Evolutionary conservation across 1,140 invertebrate genomes (phyloP).

Genomic region (Papilio dardanus): DNA sequence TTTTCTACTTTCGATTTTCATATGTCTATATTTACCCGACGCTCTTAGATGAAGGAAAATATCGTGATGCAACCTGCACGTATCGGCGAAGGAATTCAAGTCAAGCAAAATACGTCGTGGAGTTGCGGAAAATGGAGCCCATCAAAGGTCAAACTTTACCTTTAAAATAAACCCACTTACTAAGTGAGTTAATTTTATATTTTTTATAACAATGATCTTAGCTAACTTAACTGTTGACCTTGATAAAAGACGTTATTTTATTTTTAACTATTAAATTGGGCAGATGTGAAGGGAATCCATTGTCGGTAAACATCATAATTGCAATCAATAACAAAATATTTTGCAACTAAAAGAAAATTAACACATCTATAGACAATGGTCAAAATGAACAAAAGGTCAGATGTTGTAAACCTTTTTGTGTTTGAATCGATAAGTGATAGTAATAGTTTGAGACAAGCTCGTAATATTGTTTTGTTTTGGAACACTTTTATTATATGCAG

Average conservation of each 20-base stretch:
- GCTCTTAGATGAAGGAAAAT: too few species aligned
- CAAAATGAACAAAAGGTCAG: conserved; percentile 6
- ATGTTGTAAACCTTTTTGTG: conserved; percentile 4
- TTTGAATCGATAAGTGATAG: not conserved
- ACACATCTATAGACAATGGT: conserved; percentile 23
- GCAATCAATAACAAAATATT: not conserved
- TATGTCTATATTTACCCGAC: too few species aligned
- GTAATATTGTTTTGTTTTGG: not conserved
- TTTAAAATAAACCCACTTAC: too few species aligned
- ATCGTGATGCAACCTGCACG: too few species aligned
- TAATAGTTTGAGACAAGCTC: not conserved
- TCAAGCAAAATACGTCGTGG: too few species aligned
- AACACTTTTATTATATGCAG: not conserved
- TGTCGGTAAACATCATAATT: not conserved
- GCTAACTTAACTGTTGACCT: not conserved
- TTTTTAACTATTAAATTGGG: not conserved
- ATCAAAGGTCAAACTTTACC: too few species aligned
- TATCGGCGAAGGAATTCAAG: too few species aligned
- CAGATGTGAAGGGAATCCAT: not conserved
- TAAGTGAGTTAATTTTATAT: too few species aligned
- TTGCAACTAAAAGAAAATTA: not conserved
- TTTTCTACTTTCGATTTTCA: too few species aligned
- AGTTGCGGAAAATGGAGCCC: too few species aligned
- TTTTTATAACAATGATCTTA: not conserved
- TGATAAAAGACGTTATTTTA: not conserved